These are phyloP conservation scores for Colletes gigas DNA, from an alignment of 1,140 invertebrate species.

Conservation along the genomic window DNA sequence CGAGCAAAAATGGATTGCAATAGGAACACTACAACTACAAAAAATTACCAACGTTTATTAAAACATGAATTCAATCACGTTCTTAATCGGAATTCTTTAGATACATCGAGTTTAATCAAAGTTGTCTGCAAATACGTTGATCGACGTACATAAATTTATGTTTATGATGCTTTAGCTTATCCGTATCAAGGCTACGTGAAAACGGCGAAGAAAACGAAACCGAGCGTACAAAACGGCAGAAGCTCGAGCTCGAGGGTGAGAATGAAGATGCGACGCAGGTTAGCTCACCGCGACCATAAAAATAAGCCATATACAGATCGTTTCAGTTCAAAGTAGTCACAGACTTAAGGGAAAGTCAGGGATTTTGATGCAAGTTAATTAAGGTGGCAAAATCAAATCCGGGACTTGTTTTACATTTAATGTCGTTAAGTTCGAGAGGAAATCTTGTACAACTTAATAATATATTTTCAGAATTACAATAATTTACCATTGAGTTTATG, in stretches of 20 bases:
- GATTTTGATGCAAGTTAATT: constrained; percentile 1
- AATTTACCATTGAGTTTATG: background rate
- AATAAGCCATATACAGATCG: constrained; percentile 63
- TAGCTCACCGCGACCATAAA: constrained; percentile 74
- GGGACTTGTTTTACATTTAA: too few relatives aligned
- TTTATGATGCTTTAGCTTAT: constrained; percentile 68
- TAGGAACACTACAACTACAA: background rate
- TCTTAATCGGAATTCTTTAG: background rate
- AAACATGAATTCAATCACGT: background rate
- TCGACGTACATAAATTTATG: constrained; percentile 3
- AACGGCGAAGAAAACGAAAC: constrained; percentile 80
- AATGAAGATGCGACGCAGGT: constrained; percentile 83
- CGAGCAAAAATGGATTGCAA: background rate
- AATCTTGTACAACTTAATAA: too few relatives aligned
- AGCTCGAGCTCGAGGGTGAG: constrained; percentile 80
- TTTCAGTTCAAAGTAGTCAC: constrained; percentile 33
- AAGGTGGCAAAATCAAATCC: too few relatives aligned
- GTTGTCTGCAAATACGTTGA: background rate
- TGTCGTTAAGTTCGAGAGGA: too few relatives aligned
- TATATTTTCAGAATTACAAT: too few relatives aligned
- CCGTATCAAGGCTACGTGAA: constrained; percentile 76
- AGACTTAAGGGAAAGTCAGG: constrained; percentile 8
- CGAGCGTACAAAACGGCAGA: constrained; percentile 74
- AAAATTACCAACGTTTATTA: background rate
- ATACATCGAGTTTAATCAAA: background rate